phyloP scores from a whole-genome alignment of 2,888 invertebrate species.

The Eilema griseolum region DNA sequence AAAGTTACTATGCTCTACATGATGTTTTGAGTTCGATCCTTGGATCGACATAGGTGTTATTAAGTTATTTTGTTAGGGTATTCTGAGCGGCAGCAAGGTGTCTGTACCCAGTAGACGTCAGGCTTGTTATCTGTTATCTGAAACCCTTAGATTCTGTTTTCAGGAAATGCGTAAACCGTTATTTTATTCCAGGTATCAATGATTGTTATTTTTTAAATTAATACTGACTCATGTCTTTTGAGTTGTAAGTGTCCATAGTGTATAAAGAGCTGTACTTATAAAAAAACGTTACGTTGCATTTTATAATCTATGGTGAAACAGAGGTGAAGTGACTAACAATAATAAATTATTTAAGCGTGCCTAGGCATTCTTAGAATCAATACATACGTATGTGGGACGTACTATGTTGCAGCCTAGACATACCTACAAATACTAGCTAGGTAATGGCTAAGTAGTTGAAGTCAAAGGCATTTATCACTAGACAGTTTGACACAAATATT shows the following conservation, averaged over 20 bases:
- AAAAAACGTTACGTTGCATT: neutral
- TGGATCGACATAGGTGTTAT: neutral
- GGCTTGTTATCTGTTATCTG: neutral
- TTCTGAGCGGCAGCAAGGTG: too few relatives aligned
- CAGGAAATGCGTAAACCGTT: neutral
- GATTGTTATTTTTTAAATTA: neutral
- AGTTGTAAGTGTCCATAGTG: neutral
- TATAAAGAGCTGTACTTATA: neutral
- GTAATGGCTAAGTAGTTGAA: neutral
- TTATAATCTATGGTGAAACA: neutral
- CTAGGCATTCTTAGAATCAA: slow-evolving; percentile 9
- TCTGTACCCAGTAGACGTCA: too few relatives aligned
- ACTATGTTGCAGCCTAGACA: neutral
- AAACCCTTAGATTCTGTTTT: neutral
- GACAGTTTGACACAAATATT: slow-evolving; percentile 25
- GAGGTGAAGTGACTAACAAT: neutral
- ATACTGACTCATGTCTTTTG: neutral
- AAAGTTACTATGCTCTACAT: neutral
- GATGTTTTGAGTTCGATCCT: neutral
- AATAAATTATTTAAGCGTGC: neutral
- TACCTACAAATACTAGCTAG: neutral
- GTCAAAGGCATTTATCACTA: slow-evolving; percentile 25
- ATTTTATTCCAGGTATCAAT: neutral
- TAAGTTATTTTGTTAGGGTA: neutral
- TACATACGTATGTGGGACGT: neutral